These are phyloP conservation scores for Zosterops lateralis DNA, from an alignment of 2,113 vertebrate species.

Conservation along the genomic window DNA sequence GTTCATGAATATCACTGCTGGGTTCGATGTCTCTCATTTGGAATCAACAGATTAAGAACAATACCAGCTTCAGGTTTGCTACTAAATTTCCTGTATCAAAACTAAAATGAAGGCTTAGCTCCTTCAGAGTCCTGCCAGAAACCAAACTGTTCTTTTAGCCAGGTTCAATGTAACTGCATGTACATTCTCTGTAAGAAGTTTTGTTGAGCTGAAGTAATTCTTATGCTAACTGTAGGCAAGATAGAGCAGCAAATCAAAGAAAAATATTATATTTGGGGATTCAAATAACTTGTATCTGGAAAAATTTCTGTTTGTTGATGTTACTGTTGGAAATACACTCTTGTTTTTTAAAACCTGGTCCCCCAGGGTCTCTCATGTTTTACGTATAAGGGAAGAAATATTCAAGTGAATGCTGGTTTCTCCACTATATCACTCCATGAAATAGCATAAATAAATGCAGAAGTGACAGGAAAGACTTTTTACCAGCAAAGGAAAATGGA, in stretches of 20 bases:
- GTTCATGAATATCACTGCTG: background rate
- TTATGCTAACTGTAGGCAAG: background rate
- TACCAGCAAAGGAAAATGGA: background rate
- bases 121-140: background rate
- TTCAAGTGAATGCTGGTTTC: background rate
- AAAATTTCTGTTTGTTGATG: background rate
- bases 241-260: background rate
- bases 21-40: background rate
- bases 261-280: slow-evolving; percentile 6
- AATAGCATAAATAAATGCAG: slow-evolving; percentile 13
- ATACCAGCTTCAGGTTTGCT: background rate
- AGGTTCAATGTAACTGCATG: background rate
- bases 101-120: background rate
- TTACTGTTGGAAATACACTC: background rate
- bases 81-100: background rate
- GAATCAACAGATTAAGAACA: background rate
- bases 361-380: background rate
- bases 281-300: background rate
- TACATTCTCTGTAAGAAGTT: background rate
- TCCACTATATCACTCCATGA: background rate
- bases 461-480: background rate
- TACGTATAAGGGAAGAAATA: background rate
- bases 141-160: background rate
- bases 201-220: background rate
- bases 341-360: background rate